These are phyloP conservation scores for Zaprionus nigranus DNA, from an alignment of 1,140 invertebrate genomes.

Conservation along the genomic window DNA sequence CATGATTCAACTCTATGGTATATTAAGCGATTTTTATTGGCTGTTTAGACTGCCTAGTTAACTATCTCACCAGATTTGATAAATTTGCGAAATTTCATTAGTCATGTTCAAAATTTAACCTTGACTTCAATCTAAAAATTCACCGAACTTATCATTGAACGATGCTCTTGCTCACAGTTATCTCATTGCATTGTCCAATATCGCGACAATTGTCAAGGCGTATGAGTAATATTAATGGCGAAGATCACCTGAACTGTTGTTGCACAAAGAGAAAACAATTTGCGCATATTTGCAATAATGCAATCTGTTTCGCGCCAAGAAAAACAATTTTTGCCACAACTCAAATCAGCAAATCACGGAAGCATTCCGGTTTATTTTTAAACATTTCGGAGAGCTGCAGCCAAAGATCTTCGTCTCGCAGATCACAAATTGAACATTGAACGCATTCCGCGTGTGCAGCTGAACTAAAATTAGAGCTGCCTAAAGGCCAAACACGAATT, in stretches of 20 bases:
- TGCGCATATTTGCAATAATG: conserved; percentile 1
- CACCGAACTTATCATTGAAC: neutral
- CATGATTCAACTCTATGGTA: no score
- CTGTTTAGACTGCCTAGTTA: no score
- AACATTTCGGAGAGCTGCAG: conserved; percentile 20
- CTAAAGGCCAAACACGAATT: conserved; percentile 79
- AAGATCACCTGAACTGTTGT: conserved; percentile 5
- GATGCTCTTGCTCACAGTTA: conserved; percentile 33
- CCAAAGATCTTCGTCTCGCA: conserved; percentile 25
- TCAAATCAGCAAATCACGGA: conserved; percentile 45
- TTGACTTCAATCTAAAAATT: conserved; percentile 1
- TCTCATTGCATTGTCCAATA: conserved; percentile 16
- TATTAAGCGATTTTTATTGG: no score
- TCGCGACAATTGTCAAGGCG: neutral
- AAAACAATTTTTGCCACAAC: conserved; percentile 23
- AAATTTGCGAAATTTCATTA: neutral
- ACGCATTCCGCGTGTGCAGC: conserved; percentile 57
- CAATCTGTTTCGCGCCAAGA: conserved; percentile 13
- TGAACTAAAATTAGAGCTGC: conserved; percentile 56
- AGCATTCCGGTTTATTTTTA: conserved; percentile 62
- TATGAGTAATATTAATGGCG: conserved; percentile 49
- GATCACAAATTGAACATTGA: conserved; percentile 60
- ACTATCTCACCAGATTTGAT: no score
- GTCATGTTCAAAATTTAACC: neutral
- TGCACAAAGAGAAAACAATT: conserved; percentile 3